Conservation (phyloP, 2,797 vertebrate species). For the Cichlasoma orientale region DNA sequence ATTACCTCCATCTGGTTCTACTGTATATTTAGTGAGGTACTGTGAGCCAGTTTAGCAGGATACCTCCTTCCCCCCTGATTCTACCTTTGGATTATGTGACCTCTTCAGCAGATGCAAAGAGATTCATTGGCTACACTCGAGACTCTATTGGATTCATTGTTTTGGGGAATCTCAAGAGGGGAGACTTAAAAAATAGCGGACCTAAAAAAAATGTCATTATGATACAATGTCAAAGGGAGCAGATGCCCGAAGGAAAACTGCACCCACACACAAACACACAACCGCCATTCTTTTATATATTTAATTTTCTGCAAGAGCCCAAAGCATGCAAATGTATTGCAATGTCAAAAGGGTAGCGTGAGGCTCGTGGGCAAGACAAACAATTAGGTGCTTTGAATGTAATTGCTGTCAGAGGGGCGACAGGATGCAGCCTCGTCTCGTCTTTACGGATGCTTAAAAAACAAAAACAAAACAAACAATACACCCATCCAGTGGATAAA, state of each 20-base stretch:
- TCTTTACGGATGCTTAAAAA: not conserved
- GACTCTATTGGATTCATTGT: conserved; percentile 13
- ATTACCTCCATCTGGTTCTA: conserved; percentile 67
- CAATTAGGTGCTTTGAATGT: conserved; percentile 32
- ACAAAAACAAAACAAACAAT: not conserved
- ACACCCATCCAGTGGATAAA: not conserved
- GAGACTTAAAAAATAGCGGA: conserved; percentile 8
- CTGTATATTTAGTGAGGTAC: conserved; percentile 42
- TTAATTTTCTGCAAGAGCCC: conserved; percentile 5
- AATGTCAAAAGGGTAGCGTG: conserved; percentile 40
- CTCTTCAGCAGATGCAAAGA: conserved; percentile 15
- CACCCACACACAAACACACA: not conserved
- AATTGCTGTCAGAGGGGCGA: conserved; percentile 20
- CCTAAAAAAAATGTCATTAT: conserved; percentile 21
- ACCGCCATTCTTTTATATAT: not conserved
- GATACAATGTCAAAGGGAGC: conserved; percentile 42
- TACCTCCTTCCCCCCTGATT: not conserved
- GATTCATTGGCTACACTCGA: not conserved
- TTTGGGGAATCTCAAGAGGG: conserved; percentile 4
- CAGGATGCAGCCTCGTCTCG: not conserved
- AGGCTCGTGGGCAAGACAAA: conserved; percentile 30
- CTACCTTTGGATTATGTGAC: conserved; percentile 1
- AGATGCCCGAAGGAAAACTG: not conserved
- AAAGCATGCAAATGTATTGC: conserved; percentile 32
- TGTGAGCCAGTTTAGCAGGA: conserved; percentile 15